phyloP scores from a whole-genome alignment of 2,113 vertebrate species.

The Periophthalmodon schlosseri region DNA sequence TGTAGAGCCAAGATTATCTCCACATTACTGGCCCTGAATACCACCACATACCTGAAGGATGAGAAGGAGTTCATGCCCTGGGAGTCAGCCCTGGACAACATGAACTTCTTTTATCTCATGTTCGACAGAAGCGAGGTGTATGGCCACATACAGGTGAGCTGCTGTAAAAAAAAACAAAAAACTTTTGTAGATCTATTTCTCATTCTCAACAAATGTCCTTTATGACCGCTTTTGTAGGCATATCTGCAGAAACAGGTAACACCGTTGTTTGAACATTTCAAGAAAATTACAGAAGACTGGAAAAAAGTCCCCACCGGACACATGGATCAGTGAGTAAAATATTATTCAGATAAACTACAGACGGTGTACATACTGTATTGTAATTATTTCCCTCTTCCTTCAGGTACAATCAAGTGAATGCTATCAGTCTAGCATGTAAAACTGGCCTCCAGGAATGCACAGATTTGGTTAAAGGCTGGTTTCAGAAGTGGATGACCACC shows the following conservation, averaged over 20 bases:
- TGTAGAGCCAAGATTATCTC: constrained; percentile 75
- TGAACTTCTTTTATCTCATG: constrained; percentile 86
- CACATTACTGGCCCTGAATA: constrained; percentile 78
- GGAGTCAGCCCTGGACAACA: constrained; percentile 80
- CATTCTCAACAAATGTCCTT: neutral
- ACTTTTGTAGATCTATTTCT: neutral
- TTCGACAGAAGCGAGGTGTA: constrained; percentile 87
- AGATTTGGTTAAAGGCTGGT: neutral
- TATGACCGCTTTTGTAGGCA: constrained; percentile 59
- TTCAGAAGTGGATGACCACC: constrained; percentile 48
- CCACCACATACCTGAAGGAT: constrained; percentile 77
- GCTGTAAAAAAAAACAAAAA: neutral
- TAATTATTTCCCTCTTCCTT: neutral
- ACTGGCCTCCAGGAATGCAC: constrained; percentile 70
- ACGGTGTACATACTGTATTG: neutral
- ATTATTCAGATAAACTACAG: neutral
- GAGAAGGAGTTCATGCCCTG: constrained; percentile 87
- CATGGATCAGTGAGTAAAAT: constrained; percentile 86
- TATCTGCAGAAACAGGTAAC: constrained; percentile 80
- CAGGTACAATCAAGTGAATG: constrained; percentile 88
- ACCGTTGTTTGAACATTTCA: constrained; percentile 74
- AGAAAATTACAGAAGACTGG: constrained; percentile 37
- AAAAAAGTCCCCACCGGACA: rapidly evolving
- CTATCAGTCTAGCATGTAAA: constrained; percentile 84
- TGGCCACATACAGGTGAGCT: constrained; percentile 82